Base-by-base conservation (phyloP, 2,797 vertebrate genomes). In the Gadopsis bispinosus region DNA sequence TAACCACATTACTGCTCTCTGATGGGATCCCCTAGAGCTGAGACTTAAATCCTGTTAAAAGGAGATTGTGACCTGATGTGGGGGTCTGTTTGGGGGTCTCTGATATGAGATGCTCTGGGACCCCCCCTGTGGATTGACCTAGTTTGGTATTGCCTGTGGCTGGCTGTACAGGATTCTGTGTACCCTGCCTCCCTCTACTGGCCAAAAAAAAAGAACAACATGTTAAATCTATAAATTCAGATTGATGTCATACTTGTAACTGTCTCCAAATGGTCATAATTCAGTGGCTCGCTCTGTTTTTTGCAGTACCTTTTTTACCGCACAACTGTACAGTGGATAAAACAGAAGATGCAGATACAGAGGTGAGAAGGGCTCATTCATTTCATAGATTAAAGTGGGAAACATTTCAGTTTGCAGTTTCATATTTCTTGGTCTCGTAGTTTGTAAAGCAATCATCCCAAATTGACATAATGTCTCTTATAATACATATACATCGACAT, bases 271-370 rank as follows among this genome's bases (percentile, higher is more conserved):
- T 26, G 35, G 4, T 37, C 22, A 66, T 51, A 41, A 43, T 37
- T 63, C 66, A 72, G 11, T 64, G 31, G n/a, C 9, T 62, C 1
- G 60, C 3, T 75, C 9, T 89, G 33, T 84, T 37, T 26, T 48
- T 69, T 79, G 0, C 93, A 98, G 97, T 99, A 89, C 80, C 97
- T 33, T 98, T 97, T 86, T 93, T 98, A 87, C 93, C 97, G 79
- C 97, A 97, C 84, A 96, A 94, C 90, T 93, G 97, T 88, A 97
- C 96, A 69, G 96, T 96, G 35, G 97, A 98, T 81, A 95, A 91
- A 90, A 91, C 96, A 55, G 97, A 97, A 82, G 97, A 97, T 75
- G 76, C 73, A 26, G 97, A 97, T 47, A 90, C 96, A 66, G 97
- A 98, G 97, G 98, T 99, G 89, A 91, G 95, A 39, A 14, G 3